Evolutionary conservation across 2,888 invertebrate species (phyloP).

Genomic region (Corbicula japonica): DNA sequence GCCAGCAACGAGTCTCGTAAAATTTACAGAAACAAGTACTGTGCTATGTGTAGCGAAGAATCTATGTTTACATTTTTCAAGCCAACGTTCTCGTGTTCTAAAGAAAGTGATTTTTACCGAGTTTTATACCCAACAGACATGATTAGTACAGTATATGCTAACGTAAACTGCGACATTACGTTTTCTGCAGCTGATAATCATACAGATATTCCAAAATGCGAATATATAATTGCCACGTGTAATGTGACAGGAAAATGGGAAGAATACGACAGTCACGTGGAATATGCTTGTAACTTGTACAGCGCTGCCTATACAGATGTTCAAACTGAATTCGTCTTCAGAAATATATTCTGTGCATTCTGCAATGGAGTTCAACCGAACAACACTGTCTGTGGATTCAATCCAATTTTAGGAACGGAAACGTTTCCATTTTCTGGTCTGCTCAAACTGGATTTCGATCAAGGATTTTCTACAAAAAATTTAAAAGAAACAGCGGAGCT

Average conservation of each 20-base stretch:
- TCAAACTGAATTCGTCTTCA: background rate
- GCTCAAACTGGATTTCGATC: constrained; percentile 16
- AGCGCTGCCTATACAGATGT: too few species aligned
- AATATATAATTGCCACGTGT: constrained; percentile 9
- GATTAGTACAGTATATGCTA: constrained; percentile 1
- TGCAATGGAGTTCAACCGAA: constrained; percentile 7
- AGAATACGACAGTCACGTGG: background rate
- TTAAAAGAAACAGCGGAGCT: background rate
- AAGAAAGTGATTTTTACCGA: background rate
- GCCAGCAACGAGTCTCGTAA: background rate
- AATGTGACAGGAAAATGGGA: constrained; percentile 16
- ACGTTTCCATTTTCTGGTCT: constrained; percentile 20
- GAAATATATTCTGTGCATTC: constrained; percentile 23
- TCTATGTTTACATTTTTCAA: background rate
- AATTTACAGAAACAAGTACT: constrained; percentile 8
- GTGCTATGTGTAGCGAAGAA: constrained; percentile 4
- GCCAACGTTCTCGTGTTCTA: background rate
- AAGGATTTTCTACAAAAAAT: constrained; percentile 2
- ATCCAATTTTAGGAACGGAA: background rate
- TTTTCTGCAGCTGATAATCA: background rate
- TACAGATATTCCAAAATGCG: background rate
- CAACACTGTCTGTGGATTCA: background rate
- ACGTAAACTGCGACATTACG: background rate
- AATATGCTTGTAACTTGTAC: constrained; percentile 12
- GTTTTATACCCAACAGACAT: background rate